Evolutionary conservation across 2,113 vertebrate species (phyloP).

Genomic region (Anser cygnoides): DNA sequence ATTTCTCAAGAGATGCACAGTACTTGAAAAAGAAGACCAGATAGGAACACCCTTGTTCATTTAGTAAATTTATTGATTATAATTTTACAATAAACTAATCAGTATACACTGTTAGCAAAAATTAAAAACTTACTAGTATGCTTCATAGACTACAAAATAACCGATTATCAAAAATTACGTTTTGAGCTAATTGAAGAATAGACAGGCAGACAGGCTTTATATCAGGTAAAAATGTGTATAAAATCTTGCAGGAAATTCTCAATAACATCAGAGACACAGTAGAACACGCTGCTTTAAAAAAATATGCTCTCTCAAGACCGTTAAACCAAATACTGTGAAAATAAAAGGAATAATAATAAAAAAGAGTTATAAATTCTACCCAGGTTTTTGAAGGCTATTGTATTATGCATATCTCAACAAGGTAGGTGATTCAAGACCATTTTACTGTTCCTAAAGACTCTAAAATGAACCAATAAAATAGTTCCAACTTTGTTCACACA

Average conservation of each 20-base stretch:
- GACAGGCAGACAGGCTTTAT: background rate
- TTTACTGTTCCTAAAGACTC: background rate
- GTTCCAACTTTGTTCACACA: background rate
- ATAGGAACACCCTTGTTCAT: background rate
- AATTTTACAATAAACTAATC: background rate
- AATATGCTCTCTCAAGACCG: fast-evolving
- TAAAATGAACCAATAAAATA: background rate
- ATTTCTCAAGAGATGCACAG: background rate
- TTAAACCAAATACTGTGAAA: background rate
- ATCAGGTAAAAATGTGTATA: background rate
- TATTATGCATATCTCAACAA: background rate
- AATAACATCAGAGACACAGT: background rate
- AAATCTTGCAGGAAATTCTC: background rate
- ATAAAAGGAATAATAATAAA: background rate
- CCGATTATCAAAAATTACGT: background rate
- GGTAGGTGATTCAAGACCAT: background rate
- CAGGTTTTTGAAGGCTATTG: background rate
- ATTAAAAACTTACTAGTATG: background rate
- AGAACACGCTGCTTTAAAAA: background rate
- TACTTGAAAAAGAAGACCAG: constrained; percentile 40
- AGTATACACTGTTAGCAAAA: background rate
- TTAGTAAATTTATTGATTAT: constrained; percentile 65
- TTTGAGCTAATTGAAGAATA: background rate
- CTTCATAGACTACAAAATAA: background rate
- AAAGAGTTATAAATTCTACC: background rate